A percentile compares a stretch with the other conserved stretches of the same genome.
Conservation (phyloP, 2,888 invertebrate species). For the Fabriciana adippe region DNA sequence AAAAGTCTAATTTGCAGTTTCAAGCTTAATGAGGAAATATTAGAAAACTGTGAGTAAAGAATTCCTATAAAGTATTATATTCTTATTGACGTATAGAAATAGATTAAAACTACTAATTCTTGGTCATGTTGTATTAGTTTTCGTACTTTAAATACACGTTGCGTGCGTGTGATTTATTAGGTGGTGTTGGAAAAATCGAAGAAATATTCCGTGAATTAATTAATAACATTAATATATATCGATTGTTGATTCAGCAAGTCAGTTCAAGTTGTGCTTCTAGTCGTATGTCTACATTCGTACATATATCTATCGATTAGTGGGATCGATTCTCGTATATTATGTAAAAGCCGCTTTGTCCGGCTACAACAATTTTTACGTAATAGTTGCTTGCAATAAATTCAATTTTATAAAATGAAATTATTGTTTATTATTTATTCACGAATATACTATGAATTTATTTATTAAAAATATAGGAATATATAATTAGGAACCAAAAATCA, state of each 20-base stretch:
- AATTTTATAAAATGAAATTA: background rate
- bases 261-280: background rate
- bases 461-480: no score
- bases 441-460: no score
- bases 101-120: no score
- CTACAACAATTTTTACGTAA: background rate
- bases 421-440: background rate
- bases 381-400: background rate
- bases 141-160: no score
- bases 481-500: no score
- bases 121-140: no score
- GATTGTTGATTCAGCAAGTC: background rate
- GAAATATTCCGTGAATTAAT: background rate
- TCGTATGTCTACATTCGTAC: conserved; percentile 28
- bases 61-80: no score
- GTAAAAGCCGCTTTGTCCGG: conserved; percentile 18
- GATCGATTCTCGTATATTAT: conserved; percentile 38
- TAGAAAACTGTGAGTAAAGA: no score
- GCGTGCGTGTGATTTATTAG: background rate
- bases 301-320: conserved; percentile 33
- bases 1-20: no score
- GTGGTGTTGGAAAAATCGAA: background rate
- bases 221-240: background rate
- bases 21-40: no score
- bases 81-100: no score